phyloP scores from a whole-genome alignment of 2,888 invertebrate genomes.

The Mechanitis mazaeus region DNA sequence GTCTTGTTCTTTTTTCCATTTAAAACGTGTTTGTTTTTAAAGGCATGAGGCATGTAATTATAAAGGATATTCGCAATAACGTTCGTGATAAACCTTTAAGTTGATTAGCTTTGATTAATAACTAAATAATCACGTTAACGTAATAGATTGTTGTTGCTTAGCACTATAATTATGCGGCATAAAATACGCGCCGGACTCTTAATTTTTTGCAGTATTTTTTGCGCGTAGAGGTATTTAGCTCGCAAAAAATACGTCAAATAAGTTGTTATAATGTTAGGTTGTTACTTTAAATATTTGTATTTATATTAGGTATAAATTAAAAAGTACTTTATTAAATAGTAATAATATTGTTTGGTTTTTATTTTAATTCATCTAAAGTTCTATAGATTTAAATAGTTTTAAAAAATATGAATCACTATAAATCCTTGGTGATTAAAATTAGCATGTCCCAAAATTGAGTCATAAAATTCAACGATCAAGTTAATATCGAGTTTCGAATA shows the following conservation, averaged over 20 bases:
- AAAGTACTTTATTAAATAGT: slow-evolving; percentile 9
- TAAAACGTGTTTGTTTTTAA: slow-evolving; percentile 72
- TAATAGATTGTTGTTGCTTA: slow-evolving; percentile 33
- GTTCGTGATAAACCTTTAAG: slow-evolving; percentile 45
- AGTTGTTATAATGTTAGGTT: slow-evolving; percentile 20
- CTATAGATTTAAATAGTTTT: slow-evolving; percentile 7
- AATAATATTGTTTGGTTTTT: slow-evolving; percentile 2
- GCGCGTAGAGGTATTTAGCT: slow-evolving; percentile 20
- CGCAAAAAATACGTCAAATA: slow-evolving; percentile 27
- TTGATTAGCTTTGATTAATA: slow-evolving; percentile 52
- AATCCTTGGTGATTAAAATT: slow-evolving; percentile 34
- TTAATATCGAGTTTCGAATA: slow-evolving; percentile 27
- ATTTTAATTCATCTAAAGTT: slow-evolving; percentile 7
- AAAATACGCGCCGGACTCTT: slow-evolving; percentile 22
- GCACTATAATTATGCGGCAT: slow-evolving; percentile 28
- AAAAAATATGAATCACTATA: slow-evolving; percentile 18
- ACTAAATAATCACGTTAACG: slow-evolving; percentile 36
- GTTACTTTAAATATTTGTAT: slow-evolving; percentile 20
- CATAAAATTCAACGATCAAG: slow-evolving; percentile 31
- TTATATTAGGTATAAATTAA: neutral
- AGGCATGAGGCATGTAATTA: slow-evolving; percentile 63
- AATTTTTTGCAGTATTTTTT: slow-evolving; percentile 19
- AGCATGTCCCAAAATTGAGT: slow-evolving; percentile 31
- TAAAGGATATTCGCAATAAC: slow-evolving; percentile 59
- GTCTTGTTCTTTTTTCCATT: slow-evolving; percentile 45